A percentile compares a stretch with the other conserved stretches of the same genome.
Evolutionary conservation across 2,797 vertebrate species (phyloP).

Genomic region (Thunnus albacares): DNA sequence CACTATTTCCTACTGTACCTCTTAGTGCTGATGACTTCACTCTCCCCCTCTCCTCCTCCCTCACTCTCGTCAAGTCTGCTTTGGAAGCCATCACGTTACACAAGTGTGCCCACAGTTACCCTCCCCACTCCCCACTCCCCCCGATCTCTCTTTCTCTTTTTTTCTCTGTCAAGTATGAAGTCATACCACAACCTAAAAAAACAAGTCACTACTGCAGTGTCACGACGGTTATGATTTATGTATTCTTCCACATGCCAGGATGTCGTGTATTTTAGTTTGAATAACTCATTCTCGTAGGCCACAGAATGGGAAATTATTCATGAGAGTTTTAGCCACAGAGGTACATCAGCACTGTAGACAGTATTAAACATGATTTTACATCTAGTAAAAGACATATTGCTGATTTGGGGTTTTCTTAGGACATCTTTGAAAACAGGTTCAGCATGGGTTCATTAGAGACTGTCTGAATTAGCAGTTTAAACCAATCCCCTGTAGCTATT

Average conservation of each 20-base stretch:
- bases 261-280: slow-evolving; percentile 66
- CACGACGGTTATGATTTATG: slow-evolving; percentile 63
- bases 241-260: slow-evolving; percentile 30
- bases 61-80: slow-evolving; percentile 1
- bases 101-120: slow-evolving; percentile 14
- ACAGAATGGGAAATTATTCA: slow-evolving; percentile 71
- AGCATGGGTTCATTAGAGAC: slow-evolving; percentile 46
- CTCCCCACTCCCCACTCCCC: neutral
- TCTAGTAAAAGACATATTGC: slow-evolving; percentile 24
- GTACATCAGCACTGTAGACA: slow-evolving; percentile 26
- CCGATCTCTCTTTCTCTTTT: neutral
- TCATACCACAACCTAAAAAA: slow-evolving; percentile 40
- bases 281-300: slow-evolving; percentile 34
- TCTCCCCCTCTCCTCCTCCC: neutral
- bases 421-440: slow-evolving; percentile 43
- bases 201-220: slow-evolving; percentile 22
- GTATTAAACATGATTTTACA: slow-evolving; percentile 43
- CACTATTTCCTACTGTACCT: slow-evolving; percentile 1
- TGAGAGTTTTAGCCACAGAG: slow-evolving; percentile 57
- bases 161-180: slow-evolving; percentile 43
- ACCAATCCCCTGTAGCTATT: slow-evolving; percentile 39
- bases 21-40: neutral
- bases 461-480: slow-evolving; percentile 51
- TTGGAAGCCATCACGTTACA: slow-evolving; percentile 19
- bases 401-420: slow-evolving; percentile 50